These are phyloP conservation scores for Tetrax tetrax DNA, from an alignment of 2,113 vertebrate genomes.

Conservation along the genomic window DNA sequence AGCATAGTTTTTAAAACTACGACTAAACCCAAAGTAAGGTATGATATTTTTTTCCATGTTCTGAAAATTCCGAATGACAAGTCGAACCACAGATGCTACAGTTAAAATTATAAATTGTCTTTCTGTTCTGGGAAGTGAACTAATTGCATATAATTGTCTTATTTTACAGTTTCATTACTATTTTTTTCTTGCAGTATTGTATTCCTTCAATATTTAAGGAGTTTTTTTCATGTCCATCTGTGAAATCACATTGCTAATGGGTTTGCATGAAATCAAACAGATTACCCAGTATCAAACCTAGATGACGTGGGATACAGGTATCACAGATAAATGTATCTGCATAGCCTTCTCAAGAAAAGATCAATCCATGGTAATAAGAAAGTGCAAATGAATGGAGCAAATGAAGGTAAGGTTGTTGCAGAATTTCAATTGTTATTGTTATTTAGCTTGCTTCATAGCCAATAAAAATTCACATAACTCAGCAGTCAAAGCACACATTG, in stretches of 20 bases:
- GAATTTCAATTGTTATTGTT: not conserved
- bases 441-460: not conserved
- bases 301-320: not conserved
- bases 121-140: not conserved
- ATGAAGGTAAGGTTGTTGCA: not conserved
- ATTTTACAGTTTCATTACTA: not conserved
- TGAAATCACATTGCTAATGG: not conserved
- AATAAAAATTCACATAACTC: not conserved
- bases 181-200: not conserved
- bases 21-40: not conserved
- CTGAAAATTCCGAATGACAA: not conserved
- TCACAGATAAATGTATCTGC: not conserved
- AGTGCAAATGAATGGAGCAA: not conserved
- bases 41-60: not conserved
- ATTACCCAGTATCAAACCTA: not conserved
- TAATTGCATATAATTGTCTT: not conserved
- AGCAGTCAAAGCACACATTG: not conserved
- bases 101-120: not conserved
- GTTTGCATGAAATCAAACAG: not conserved
- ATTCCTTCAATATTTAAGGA: not conserved
- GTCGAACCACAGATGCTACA: not conserved
- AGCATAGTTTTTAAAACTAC: not conserved
- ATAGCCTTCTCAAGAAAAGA: not conserved
- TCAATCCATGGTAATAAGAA: not conserved
- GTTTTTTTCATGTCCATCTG: not conserved